These are phyloP conservation scores for Fopius arisanus DNA, from an alignment of 1,140 invertebrate genomes.

Conservation along the genomic window DNA sequence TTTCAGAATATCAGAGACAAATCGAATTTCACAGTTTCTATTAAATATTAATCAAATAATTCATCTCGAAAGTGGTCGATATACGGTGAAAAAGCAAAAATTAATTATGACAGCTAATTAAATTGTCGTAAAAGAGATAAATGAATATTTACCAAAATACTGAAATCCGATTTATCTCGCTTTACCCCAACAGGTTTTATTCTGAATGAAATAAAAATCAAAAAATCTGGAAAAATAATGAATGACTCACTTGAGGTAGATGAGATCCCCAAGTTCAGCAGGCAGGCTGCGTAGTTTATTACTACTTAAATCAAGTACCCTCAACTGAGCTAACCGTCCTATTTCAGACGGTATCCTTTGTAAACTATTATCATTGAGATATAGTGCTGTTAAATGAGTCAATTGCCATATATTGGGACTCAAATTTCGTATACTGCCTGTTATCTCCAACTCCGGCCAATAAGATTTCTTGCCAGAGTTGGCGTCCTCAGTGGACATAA, in stretches of 20 bases:
- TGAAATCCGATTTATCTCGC: neutral
- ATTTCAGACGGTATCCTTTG: conserved; percentile 90
- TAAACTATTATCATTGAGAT: conserved; percentile 94
- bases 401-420: conserved; percentile 91
- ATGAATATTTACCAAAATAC: no score
- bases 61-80: no score
- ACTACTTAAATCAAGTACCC: conserved; percentile 89
- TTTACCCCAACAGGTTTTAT: neutral
- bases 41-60: no score
- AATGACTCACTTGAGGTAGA: conserved; percentile 79
- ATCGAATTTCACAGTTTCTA: no score
- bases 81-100: no score
- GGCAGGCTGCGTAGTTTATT: conserved; percentile 95
- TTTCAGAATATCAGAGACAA: no score
- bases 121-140: no score
- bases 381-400: conserved; percentile 89
- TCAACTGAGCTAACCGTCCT: conserved; percentile 81
- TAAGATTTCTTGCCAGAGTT: conserved; percentile 89
- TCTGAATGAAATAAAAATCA: conserved; percentile 28
- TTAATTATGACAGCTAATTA: no score
- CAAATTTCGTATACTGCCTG: conserved; percentile 91
- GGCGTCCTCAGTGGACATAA: conserved; percentile 91
- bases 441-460: conserved; percentile 76
- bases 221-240: neutral
- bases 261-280: conserved; percentile 93